A percentile compares a stretch with the other conserved stretches of the same genome.
Evolutionary conservation across 1,140 invertebrate species (phyloP).

Genomic region (Cydia amplana): DNA sequence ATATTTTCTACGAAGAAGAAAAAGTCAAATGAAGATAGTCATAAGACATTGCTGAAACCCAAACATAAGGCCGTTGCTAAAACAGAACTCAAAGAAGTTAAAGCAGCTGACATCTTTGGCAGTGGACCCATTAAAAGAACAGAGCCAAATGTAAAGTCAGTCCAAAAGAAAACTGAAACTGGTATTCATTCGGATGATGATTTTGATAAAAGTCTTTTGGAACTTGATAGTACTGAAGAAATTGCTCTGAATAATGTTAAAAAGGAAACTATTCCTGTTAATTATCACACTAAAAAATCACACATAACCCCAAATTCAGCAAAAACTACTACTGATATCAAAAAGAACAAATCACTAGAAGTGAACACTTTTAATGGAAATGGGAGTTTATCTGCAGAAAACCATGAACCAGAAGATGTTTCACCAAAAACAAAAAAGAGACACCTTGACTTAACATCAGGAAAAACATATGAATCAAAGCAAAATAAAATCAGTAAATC

Average conservation of each 20-base stretch:
- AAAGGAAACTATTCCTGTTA: conserved; percentile 35
- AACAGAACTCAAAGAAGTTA: conserved; percentile 62
- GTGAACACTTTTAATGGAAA: background rate
- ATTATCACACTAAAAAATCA: background rate
- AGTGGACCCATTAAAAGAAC: conserved; percentile 67
- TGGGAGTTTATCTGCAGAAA: conserved; percentile 14
- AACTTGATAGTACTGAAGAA: conserved; percentile 79
- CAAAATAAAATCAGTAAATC: background rate
- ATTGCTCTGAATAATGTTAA: conserved; percentile 39
- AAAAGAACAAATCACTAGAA: background rate
- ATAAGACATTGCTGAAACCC: conserved; percentile 32
- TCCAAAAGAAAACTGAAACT: conserved; percentile 72
- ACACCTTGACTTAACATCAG: background rate
- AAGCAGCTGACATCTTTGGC: conserved; percentile 65
- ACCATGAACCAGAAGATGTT: conserved; percentile 8
- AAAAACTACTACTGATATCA: background rate
- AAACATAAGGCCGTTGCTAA: conserved; percentile 51
- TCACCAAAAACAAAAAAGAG: conserved; percentile 9
- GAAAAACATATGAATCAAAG: background rate
- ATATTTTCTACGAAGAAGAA: conserved; percentile 59
- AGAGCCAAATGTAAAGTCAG: conserved; percentile 65
- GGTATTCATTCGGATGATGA: conserved; percentile 84
- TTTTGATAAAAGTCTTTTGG: conserved; percentile 83
- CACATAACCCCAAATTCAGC: background rate
- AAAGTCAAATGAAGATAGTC: conserved; percentile 37